These are phyloP conservation scores for Agrilus mali DNA, from an alignment of 2,888 invertebrate genomes.

Conservation along the genomic window DNA sequence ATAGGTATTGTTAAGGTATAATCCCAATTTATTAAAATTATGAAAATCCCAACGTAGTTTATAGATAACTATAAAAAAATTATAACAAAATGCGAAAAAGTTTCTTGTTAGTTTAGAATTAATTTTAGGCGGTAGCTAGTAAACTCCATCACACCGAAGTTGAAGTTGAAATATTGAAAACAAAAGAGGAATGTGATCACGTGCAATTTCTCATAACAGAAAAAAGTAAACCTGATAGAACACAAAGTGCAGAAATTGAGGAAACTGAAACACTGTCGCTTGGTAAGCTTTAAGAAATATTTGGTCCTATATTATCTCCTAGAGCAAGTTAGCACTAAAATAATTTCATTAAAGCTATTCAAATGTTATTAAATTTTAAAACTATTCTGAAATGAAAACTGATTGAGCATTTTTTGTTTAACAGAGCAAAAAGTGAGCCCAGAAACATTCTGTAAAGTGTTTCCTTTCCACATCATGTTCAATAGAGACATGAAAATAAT, in stretches of 20 bases:
- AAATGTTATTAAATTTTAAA: too few relatives aligned
- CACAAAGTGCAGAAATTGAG: slow-evolving; percentile 54
- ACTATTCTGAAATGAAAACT: too few relatives aligned
- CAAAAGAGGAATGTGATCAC: slow-evolving; percentile 80
- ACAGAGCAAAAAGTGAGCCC: slow-evolving; percentile 82
- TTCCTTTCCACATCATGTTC: slow-evolving; percentile 95
- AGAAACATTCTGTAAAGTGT: slow-evolving; percentile 84
- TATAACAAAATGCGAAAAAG: too few relatives aligned
- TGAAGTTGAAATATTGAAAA: slow-evolving; percentile 78
- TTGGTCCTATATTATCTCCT: too few relatives aligned
- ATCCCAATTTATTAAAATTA: too few relatives aligned
- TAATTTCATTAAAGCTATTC: too few relatives aligned
- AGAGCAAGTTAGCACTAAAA: too few relatives aligned
- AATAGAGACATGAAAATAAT: slow-evolving; percentile 76
- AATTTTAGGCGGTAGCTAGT: slow-evolving; percentile 74
- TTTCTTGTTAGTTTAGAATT: background rate
- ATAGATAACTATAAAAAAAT: too few relatives aligned
- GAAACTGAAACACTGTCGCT: slow-evolving; percentile 60
- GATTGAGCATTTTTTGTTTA: slow-evolving; percentile 18
- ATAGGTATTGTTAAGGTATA: slow-evolving; percentile 90
- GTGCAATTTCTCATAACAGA: slow-evolving; percentile 88
- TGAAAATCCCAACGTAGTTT: too few relatives aligned
- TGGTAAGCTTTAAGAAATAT: slow-evolving; percentile 35
- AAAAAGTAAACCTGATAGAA: slow-evolving; percentile 53
- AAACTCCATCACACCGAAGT: slow-evolving; percentile 88